Evolutionary conservation across 2,113 vertebrate species (phyloP).

Genomic region (Physeter macrocephalus): DNA sequence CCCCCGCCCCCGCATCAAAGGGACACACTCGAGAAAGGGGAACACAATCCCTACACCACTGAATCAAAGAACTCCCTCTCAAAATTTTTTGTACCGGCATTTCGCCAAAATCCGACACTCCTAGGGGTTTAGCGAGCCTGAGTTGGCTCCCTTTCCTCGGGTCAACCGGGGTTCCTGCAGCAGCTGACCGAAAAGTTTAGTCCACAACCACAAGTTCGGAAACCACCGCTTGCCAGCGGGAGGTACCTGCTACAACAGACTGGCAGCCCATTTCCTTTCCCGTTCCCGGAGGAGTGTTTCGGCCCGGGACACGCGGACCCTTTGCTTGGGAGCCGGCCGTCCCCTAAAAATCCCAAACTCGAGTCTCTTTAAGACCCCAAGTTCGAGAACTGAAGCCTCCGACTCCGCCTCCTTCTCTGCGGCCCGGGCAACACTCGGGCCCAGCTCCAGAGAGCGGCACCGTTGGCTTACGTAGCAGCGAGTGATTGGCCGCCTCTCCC

Average conservation of each 20-base stretch:
- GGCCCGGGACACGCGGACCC: accelerated
- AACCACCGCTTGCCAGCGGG: neutral
- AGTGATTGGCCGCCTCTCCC: neutral
- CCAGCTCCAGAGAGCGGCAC: neutral
- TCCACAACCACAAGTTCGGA: neutral
- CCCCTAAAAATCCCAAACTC: accelerated
- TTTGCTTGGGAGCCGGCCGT: accelerated
- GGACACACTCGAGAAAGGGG: neutral
- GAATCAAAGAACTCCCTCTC: neutral
- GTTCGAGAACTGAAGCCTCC: neutral
- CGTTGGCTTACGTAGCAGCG: neutral
- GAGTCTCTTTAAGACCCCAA: neutral
- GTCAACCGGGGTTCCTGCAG: neutral
- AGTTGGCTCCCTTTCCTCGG: neutral
- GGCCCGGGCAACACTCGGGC: neutral
- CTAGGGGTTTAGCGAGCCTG: neutral
- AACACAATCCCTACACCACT: neutral
- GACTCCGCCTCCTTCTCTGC: constrained; percentile 28
- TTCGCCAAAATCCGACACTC: neutral
- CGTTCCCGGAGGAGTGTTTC: accelerated
- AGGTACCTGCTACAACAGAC: no score
- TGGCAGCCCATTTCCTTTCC: neutral
- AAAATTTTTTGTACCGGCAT: accelerated
- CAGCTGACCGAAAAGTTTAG: neutral
- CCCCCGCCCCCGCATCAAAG: no score